Base-by-base conservation (phyloP, 2,888 invertebrate species). In the Portevinia maculata region DNA sequence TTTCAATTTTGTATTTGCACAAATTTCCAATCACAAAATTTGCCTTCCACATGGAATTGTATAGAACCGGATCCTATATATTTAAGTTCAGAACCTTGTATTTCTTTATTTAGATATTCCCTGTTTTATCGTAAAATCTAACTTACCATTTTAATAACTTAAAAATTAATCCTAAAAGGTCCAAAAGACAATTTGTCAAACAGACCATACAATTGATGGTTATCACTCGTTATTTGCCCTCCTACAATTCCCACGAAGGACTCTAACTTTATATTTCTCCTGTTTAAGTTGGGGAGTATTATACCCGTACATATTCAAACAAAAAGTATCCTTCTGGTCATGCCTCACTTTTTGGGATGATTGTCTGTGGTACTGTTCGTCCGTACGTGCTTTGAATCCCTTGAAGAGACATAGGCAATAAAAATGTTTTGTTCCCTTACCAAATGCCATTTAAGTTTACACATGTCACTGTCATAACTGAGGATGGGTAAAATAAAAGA, bases 401-500 rank as follows among this genome's bases (percentile, higher is more conserved):
- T 41, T 24, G 30, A 30, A 30, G 21, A 50, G 30, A 24, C 28
- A 46, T 6, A 46, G 28, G 6, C 39, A 28, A 13, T 30, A 53
- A 41, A 41, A 9, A 13, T 13, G 7, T 6, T 24, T 57, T 64
- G n/a, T 57, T 70, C 7, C 48, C 9, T 50, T 41, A 55, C 1
- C 8, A 59, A 76, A 78, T 64, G 59, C 34, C 71, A 71, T 78
- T 70, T 32, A 13, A 48, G 60, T 60, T 55, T 62, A 57, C 57
- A 55, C 53, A 50, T 67, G 67, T 50, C 73, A 67, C 55, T 69
- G 39, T 17, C 64, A 74, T 48, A 60, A 8, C 13, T 15, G 57
- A 13, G 19, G 17, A 17, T 30, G 13, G 11, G 34, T 3, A n/a
- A 15, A 52, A 19, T n/a, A 64, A 67, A 41, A 69, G 41, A 67